Evolutionary conservation across 1,140 invertebrate genomes (phyloP).

Genomic region (Lepidotrigona ventralis): DNA sequence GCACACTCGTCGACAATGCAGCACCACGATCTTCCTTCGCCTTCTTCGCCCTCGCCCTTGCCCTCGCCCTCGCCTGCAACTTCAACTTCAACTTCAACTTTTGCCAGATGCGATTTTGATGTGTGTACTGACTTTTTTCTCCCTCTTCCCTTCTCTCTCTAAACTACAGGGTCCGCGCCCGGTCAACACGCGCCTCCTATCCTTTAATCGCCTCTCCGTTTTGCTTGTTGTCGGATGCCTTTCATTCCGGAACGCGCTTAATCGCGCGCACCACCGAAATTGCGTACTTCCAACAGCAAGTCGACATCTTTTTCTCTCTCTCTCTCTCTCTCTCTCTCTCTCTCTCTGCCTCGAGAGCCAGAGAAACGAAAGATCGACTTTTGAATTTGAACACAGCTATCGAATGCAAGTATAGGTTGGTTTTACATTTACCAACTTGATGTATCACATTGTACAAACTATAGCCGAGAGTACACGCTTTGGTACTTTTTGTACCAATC

Average conservation of each 20-base stretch:
- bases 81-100: constrained; percentile 28
- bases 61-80: no score
- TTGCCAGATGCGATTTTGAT: constrained; percentile 71
- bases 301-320: no score
- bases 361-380: no score
- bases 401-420: no score
- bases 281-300: background rate
- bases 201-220: constrained; percentile 16
- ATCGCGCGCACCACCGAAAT: background rate
- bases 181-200: constrained; percentile 9
- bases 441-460: no score
- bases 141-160: constrained; percentile 8
- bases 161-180: background rate
- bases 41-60: constrained; percentile 35
- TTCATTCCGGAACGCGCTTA: background rate
- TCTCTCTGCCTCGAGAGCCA: no score
- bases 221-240: constrained; percentile 5
- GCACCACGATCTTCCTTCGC: constrained; percentile 41
- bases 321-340: no score
- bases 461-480: no score
- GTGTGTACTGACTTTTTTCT: constrained; percentile 60
- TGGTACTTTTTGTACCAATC: constrained; percentile 57
- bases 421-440: no score
- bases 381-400: no score
- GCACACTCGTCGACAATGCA: constrained; percentile 58